Conservation (phyloP, 2,888 invertebrate genomes). For the Lottia scabra region DNA sequence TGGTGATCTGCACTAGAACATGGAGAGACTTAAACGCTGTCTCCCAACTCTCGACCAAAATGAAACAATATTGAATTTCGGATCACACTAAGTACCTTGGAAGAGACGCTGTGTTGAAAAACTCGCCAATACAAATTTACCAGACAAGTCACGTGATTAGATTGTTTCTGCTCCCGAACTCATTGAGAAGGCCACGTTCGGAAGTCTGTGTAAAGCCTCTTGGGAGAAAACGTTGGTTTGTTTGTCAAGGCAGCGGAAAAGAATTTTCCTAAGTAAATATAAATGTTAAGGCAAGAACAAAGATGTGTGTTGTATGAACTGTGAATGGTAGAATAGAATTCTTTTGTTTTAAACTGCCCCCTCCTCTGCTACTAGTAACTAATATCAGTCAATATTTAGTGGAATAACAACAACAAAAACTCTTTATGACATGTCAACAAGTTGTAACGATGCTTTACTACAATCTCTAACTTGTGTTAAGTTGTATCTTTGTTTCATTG, state of each 20-base stretch:
- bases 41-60: not conserved
- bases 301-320: slow-evolving; percentile 3
- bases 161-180: not conserved
- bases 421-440: not conserved
- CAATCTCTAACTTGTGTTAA: too few species aligned
- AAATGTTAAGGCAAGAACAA: not conserved
- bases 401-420: not conserved
- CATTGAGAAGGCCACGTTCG: slow-evolving; percentile 5
- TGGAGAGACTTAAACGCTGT: too few species aligned
- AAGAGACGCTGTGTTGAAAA: slow-evolving; percentile 2
- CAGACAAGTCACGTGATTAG: not conserved
- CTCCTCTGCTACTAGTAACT: slow-evolving; percentile 14
- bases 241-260: slow-evolving; percentile 1
- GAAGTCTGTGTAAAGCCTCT: slow-evolving; percentile 1
- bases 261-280: slow-evolving; percentile 1
- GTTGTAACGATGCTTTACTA: too few species aligned
- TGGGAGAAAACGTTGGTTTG: slow-evolving; percentile 4
- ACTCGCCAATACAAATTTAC: slow-evolving; percentile 5
- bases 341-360: slow-evolving; percentile 1
- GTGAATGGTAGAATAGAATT: not conserved
- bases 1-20: too few species aligned
- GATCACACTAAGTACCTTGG: slow-evolving; percentile 3
- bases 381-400: not conserved
- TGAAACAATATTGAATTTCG: slow-evolving; percentile 3
- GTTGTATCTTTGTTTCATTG: too few species aligned